Base-by-base conservation (phyloP, 2,113 vertebrate species). In the Rhabdomys dilectus region DNA sequence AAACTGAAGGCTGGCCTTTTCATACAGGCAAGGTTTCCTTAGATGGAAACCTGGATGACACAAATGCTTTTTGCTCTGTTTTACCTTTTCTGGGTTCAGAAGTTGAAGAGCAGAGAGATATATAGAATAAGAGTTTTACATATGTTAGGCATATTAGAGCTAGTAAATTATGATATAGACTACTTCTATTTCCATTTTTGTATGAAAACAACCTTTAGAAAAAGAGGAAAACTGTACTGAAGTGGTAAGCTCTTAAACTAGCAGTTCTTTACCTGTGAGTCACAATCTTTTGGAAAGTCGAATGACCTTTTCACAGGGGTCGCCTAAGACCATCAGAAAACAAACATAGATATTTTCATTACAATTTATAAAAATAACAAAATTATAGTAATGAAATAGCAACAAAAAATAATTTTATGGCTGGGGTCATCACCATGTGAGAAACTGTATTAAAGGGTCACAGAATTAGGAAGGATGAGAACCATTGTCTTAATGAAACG, bases 111-210 rank as follows among this genome's bases (percentile, higher is more conserved):
- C 31, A 92, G n/a, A 84, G 4, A 5, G 36, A 12, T 48, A 22
- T 34, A 16, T 21, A 66, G 60, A 26, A 42, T 62, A 17, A 17
- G 7, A 62, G 12, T 84, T 84, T 62, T 31, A 42, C n/a, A 29
- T 82, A 56, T 84, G 36, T 62, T 60, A 60, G 72, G 86, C 24
- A 81, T n/a, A 29, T 51, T 39, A 72, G 22, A 94, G 26, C 1
- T 53, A 70, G 4, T 48, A 70, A 82, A 81, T 89, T 93, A 88
- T 85, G 21, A 76, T 31, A 3, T n/a, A 36, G 60, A 89, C 13
- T 88, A 45, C 6, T 62, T 92, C 91, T 45, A 39, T 95, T 89
- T 90, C 78, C 29, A 73, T 64, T 68, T 93, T 80, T 93, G 72
- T 11, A 31, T 76, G 77, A 72, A 84, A 86, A 0, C 7, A 88